Base-by-base conservation (phyloP, 2,113 vertebrate species). In the Cyanoliseus patagonus region DNA sequence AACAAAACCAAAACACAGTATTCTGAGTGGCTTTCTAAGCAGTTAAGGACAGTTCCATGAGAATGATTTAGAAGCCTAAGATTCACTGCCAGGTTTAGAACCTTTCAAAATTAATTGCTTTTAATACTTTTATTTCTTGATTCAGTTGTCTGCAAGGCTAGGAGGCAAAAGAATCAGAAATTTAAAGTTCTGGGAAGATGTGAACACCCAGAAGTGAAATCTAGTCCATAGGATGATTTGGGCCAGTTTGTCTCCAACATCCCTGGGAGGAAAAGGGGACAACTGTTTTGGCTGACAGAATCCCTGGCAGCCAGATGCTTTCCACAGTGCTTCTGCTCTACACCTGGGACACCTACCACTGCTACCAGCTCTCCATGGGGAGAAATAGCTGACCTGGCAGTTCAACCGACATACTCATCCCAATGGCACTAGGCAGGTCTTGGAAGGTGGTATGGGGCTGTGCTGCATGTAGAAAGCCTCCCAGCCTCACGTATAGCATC, bases 401-500 rank as follows among this genome's bases (percentile, higher is more conserved):
- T 33, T 57, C 16, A 11, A 37, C 64, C 1, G 2, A 7, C 17
- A 3, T 6, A 24, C 17, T 24, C 46, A 31, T 47, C 76, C 53
- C 0, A 0, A n/a, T 4, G 74, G 70, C 55, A 46, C 55, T 7
- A 30, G 37, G 14, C 37, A 46, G 61, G 62, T 17, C 39, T 19
- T 3, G 41, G 67, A 72, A 82, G 39, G 30, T 31, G 28, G 13
- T 10, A 28, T 13, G 31, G 35, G 42, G 73, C 57, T 77, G 63
- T 18, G 25, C 51, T 63, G 57, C n/a, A 28, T 1, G 3, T 6
- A 62, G 42, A 37, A 77, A 81, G 17, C 49, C 33, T 84, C 37
- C 42, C 1, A 4, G 62, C 7, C 46, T 30, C 53, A 70, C 15
- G 39, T 30, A 41, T 27, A 53, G 85, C 46, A 59, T 61, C 55